Evolutionary conservation across 2,888 invertebrate species (phyloP), one percentile per base, ranked within the genome.

Genomic region (Eledone cirrhosa): DNA sequence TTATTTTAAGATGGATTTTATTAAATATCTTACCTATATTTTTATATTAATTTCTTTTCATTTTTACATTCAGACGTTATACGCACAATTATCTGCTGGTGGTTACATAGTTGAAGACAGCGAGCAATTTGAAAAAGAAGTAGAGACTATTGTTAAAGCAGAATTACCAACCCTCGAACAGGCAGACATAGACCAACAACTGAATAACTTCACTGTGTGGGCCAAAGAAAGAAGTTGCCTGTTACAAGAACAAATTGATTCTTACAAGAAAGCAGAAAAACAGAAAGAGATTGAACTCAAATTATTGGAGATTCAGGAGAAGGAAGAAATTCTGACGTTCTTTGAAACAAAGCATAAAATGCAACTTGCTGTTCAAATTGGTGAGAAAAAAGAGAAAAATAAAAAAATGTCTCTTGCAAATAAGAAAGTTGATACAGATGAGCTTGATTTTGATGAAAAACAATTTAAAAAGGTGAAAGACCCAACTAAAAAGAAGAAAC

Each of bases 291-390:
- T 88, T 48, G 80, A 84, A 77, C 47, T 78, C 22, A 86, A 85
- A 80, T 75, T 88, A n/a, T 79, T 82, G 53, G 83, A 84, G 19
- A 53, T 88, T n/a, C 85, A 86, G 74, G 84, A 86, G 78, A 86
- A 86, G 53, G 88, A 89, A 80, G 88, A 89, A 77, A 72, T 87
- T 53, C 78, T 89, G 72, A 81, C 84, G 7, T 89, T 84, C 78
- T 89, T 87, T 82, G 88, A 88, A 47, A 77, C 84, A 67, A 74
- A 83, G 72, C 83, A 86, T 33, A 78, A 86, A 77, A 84, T 90
- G 41, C 79, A 80, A n/a, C 48, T 86, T 31, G 82, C 82, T 11
- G 81, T 79, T 75, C 29, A 78, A 19, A n/a, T 74, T 27, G 81
- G 79, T 1, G 77, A 78, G 29, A 76, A 65, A 48, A 74, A 77